phyloP scores from a whole-genome alignment of 2,888 invertebrate species.

The Pediacus dermestoides region DNA sequence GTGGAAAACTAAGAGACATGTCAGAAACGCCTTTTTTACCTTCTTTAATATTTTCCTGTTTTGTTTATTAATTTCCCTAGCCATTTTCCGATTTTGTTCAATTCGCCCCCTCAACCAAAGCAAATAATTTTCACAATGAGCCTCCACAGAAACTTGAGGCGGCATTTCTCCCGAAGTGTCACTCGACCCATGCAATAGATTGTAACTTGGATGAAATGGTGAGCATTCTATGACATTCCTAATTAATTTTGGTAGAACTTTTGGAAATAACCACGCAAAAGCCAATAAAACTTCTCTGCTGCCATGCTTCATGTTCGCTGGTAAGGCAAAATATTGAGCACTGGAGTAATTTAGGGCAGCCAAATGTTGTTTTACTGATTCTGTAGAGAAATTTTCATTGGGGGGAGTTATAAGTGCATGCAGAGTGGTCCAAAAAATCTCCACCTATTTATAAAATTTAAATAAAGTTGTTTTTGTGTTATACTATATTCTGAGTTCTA shows the following conservation, averaged over 20 bases:
- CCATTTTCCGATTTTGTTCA: constrained; percentile 15
- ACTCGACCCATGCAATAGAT: neutral
- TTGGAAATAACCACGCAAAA: constrained; percentile 43
- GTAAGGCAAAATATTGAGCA: constrained; percentile 40
- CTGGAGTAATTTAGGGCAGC: constrained; percentile 40
- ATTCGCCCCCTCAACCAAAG: constrained; percentile 21
- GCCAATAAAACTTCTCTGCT: constrained; percentile 43
- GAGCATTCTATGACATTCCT: constrained; percentile 29
- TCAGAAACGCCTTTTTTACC: constrained; percentile 14
- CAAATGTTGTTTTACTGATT: constrained; percentile 41
- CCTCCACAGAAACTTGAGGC: constrained; percentile 3
- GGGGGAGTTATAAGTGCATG: constrained; percentile 30
- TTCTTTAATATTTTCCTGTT: constrained; percentile 19
- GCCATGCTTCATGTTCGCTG: constrained; percentile 22
- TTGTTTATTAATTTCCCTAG: constrained; percentile 19
- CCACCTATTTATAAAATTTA: constrained; percentile 28
- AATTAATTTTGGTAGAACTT: constrained; percentile 31
- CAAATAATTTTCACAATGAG: constrained; percentile 18
- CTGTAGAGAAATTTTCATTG: constrained; percentile 32
- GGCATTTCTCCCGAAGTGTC: neutral
- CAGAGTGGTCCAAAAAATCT: constrained; percentile 36
- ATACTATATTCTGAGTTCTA: no score
- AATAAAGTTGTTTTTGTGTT: no score
- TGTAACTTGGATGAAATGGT: constrained; percentile 11
- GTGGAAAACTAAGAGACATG: neutral